These are phyloP conservation scores for Pseudochromis fuscus DNA, from an alignment of 2,797 vertebrate genomes.

Conservation along the genomic window DNA sequence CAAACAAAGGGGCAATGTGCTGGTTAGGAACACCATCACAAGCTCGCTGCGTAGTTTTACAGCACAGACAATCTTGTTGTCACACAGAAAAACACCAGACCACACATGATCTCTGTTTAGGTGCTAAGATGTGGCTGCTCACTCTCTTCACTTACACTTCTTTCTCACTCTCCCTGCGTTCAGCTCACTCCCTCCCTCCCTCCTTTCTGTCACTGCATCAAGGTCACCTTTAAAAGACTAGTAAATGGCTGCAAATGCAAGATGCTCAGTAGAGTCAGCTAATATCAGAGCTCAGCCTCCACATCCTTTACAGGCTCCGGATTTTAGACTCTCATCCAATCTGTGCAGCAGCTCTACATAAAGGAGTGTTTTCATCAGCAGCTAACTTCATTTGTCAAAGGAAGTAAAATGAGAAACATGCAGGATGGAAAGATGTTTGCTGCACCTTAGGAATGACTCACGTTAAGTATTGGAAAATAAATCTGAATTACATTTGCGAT, in stretches of 20 bases:
- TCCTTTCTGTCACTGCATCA: conserved; percentile 30
- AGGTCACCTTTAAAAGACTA: conserved; percentile 39
- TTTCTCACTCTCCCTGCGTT: background rate
- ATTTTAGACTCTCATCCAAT: conserved; percentile 9
- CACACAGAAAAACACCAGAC: background rate
- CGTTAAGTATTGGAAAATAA: background rate
- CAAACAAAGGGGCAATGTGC: too few relatives aligned
- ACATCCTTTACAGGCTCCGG: background rate
- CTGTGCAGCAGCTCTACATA: background rate
- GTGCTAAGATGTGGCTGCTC: background rate
- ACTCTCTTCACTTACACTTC: background rate
- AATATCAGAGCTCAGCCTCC: background rate
- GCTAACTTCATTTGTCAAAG: background rate
- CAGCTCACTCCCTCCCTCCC: background rate
- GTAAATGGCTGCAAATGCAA: conserved; percentile 18
- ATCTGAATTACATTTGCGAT: background rate
- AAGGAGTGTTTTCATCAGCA: background rate
- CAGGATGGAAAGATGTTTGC: background rate
- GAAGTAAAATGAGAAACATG: background rate
- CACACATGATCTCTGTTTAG: background rate
- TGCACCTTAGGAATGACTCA: too few relatives aligned
- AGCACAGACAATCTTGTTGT: background rate
- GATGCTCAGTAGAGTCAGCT: conserved; percentile 15
- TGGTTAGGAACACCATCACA: background rate
- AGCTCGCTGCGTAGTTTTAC: background rate